These are phyloP conservation scores for Leucophenga varia DNA, from an alignment of 1,140 invertebrate genomes.

Conservation along the genomic window DNA sequence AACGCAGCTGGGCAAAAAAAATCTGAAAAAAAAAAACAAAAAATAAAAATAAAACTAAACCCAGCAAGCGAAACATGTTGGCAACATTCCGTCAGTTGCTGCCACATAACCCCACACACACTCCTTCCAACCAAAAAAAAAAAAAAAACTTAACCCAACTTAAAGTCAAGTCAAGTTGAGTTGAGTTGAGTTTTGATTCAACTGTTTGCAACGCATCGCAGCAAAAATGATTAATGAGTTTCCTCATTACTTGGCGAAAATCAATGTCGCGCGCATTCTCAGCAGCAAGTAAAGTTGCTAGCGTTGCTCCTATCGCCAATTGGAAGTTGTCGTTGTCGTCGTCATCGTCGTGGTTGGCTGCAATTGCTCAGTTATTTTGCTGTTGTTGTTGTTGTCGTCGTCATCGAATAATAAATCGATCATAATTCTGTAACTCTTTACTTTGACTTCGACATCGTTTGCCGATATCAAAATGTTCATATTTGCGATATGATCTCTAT, in stretches of 20 bases:
- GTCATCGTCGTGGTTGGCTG: constrained; percentile 11
- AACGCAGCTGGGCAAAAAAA: constrained; percentile 22
- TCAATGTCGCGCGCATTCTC: constrained; percentile 49
- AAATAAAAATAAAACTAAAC: no score
- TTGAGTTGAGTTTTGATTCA: no score
- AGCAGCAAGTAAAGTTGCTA: no score
- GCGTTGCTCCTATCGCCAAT: constrained; percentile 20
- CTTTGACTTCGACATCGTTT: no score
- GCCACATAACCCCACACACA: constrained; percentile 31
- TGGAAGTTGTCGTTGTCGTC: constrained; percentile 26
- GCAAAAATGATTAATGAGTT: constrained; percentile 50
- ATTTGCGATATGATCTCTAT: constrained; percentile 2
- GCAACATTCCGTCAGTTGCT: constrained; percentile 42
- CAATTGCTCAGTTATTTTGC: constrained; percentile 7
- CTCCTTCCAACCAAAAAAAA: no score
- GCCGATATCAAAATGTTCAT: constrained; percentile 11
- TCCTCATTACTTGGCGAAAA: constrained; percentile 51
- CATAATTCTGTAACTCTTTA: no score
- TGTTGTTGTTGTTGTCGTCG: constrained; percentile 18
- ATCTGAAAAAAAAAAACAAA: constrained; percentile 2
- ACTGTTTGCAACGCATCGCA: constrained; percentile 29
- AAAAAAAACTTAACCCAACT: no score
- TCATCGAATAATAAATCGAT: constrained; percentile 48
- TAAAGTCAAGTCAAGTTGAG: no score
- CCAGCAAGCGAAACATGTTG: constrained; percentile 50